Conservation (phyloP, 2,888 invertebrate species). For the Drosophila mimetica region DNA sequence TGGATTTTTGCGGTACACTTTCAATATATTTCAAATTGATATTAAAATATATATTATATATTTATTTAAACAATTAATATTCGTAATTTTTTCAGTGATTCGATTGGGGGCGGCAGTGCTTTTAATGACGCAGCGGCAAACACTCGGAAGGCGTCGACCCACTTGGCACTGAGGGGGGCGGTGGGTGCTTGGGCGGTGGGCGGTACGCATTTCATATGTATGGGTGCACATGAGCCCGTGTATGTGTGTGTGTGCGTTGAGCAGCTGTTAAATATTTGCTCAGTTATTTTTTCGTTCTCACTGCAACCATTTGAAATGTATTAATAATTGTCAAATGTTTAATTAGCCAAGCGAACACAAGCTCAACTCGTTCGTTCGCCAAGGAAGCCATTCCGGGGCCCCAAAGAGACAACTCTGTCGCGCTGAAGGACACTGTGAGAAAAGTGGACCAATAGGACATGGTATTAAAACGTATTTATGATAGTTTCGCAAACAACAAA, state of each 20-base stretch:
- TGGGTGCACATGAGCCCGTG: background rate
- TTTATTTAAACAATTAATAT: background rate
- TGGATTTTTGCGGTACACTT: too few species aligned
- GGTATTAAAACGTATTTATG: too few species aligned
- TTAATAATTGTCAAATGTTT: conserved; percentile 76
- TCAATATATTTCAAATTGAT: too few species aligned
- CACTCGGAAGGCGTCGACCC: conserved; percentile 68
- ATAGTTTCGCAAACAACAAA: too few species aligned
- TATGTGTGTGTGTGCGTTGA: background rate
- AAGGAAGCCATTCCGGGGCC: conserved; percentile 9
- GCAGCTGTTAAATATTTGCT: conserved; percentile 54
- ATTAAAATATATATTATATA: too few species aligned
- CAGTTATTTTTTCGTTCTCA: conserved; percentile 30
- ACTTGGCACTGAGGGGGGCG: conserved; percentile 40
- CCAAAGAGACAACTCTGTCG: conserved; percentile 4
- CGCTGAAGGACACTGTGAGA: background rate
- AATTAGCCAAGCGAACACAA: conserved; percentile 67
- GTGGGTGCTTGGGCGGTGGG: background rate
- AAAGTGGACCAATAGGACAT: background rate
- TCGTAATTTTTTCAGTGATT: conserved; percentile 2
- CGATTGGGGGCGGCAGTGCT: conserved; percentile 47
- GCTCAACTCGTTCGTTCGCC: conserved; percentile 34
- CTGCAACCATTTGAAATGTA: conserved; percentile 52
- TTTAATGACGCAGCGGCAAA: conserved; percentile 76
- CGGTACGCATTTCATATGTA: conserved; percentile 4